Base-by-base conservation (phyloP, 1,140 invertebrate species). In the Agrypnia vestita region DNA sequence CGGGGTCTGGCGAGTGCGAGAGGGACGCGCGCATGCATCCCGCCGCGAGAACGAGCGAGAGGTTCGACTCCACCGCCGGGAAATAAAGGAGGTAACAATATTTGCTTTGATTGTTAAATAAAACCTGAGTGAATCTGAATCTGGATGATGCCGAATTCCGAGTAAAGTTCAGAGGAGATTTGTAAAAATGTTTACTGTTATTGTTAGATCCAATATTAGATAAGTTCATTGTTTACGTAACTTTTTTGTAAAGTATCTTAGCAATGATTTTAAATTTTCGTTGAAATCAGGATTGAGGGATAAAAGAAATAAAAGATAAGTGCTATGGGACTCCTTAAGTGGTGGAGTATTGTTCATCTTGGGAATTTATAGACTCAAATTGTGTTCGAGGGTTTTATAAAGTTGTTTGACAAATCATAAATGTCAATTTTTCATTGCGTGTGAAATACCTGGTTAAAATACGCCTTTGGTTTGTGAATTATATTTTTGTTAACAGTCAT, bases 21-120 rank as follows among this genome's bases (percentile, higher is more conserved):
- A 17, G 76, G 61, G 76, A 76, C 17, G 75, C 44, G 9, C 8
- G n/a, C 19, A 59, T 75, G 25, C 17, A 53, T 17, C n/a, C 15
- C 25, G 13, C 19, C 59, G 13, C 15, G 61, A 62, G 76, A 77
- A 55, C 19, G 64, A 56, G 19, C 3, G 73, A n/a, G 71, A 75
- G 76, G 46, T 21, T 46, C 47, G 69, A 46, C 17, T 55, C 49
- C 64, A 55, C 67, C 59, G 73, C 49, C 44, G 76, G 76, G 76
- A 78, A 82, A 74, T 80, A 77, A 72, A 81, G 71, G 77, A 77
- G 80, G 78, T 78, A 82, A 82, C 77, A 82, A 82, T 82, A 82
- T 82, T 82, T 80, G 81, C 81, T 74, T 59, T 78, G 81, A 82
- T 82, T 82, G 81, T 79, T 82, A 80, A 82, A 82, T 82, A 82